Conservation (phyloP, 2,113 vertebrate species). For the Grammomys surdaster region DNA sequence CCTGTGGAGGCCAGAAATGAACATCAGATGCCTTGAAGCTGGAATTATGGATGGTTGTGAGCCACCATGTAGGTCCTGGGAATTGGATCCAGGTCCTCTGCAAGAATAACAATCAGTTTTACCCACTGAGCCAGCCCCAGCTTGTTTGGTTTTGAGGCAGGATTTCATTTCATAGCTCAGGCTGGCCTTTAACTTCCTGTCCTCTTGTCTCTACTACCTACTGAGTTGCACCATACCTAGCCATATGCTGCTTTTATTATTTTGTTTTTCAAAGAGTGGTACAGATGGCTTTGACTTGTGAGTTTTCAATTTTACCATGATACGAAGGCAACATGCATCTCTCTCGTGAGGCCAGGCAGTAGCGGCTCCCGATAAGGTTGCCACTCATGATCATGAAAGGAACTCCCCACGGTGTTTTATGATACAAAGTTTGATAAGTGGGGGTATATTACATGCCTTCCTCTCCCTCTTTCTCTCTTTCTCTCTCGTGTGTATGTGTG, state of each 20-base stretch:
- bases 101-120: neutral
- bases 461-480: neutral
- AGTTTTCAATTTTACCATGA: neutral
- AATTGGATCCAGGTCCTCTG: neutral
- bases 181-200: neutral
- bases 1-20: neutral
- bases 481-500: neutral
- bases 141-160: neutral
- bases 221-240: no score
- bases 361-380: neutral
- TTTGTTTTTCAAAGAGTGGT: neutral
- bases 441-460: neutral
- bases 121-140: neutral
- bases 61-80: neutral
- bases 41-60: neutral
- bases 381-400: neutral
- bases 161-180: neutral
- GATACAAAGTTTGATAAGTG: neutral
- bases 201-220: neutral
- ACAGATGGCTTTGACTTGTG: neutral
- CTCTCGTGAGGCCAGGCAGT: no score
- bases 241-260: neutral
- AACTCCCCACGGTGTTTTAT: neutral
- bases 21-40: neutral
- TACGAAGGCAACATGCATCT: neutral